Conservation (phyloP, 2,888 invertebrate species). For the Ischnus inquisitorius region DNA sequence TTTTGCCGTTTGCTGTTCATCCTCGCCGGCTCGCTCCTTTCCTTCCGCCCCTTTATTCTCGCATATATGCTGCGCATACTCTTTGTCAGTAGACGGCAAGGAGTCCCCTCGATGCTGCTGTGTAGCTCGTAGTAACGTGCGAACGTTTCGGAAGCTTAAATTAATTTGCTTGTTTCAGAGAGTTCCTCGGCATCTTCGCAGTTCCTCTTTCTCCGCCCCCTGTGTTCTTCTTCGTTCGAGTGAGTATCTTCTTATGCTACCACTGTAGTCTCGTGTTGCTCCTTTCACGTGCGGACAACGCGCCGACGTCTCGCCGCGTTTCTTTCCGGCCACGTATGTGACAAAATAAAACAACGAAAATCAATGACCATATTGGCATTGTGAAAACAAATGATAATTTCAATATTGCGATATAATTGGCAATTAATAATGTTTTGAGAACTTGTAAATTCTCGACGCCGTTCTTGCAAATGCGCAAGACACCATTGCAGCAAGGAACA, state of each 20-base stretch:
- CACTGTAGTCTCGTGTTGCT: slow-evolving; percentile 42
- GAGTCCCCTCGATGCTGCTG: slow-evolving; percentile 57
- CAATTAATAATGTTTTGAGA: background rate
- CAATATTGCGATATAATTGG: background rate
- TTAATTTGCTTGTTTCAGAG: slow-evolving; percentile 75
- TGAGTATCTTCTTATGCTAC: slow-evolving; percentile 20
- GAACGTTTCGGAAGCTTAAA: slow-evolving; percentile 76
- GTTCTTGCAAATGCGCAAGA: background rate
- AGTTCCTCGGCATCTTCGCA: slow-evolving; percentile 51
- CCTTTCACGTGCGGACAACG: slow-evolving; percentile 52
- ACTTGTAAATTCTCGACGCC: background rate
- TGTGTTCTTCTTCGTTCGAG: slow-evolving; percentile 50
- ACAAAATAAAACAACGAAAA: slow-evolving; percentile 22
- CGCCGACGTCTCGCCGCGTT: slow-evolving; percentile 58
- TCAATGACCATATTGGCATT: too few relatives aligned
- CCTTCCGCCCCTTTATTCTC: slow-evolving; percentile 64
- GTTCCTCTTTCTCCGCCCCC: slow-evolving; percentile 20
- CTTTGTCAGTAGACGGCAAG: slow-evolving; percentile 54
- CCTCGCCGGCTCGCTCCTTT: slow-evolving; percentile 73
- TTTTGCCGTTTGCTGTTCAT: slow-evolving; percentile 61
- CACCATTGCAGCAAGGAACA: background rate
- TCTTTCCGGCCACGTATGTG: slow-evolving; percentile 54
- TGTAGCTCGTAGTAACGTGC: slow-evolving; percentile 72
- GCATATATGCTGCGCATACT: slow-evolving; percentile 40
- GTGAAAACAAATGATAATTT: slow-evolving; percentile 1